phyloP scores from a whole-genome alignment of 2,888 invertebrate species.

The Drymonia ruficornis region DNA sequence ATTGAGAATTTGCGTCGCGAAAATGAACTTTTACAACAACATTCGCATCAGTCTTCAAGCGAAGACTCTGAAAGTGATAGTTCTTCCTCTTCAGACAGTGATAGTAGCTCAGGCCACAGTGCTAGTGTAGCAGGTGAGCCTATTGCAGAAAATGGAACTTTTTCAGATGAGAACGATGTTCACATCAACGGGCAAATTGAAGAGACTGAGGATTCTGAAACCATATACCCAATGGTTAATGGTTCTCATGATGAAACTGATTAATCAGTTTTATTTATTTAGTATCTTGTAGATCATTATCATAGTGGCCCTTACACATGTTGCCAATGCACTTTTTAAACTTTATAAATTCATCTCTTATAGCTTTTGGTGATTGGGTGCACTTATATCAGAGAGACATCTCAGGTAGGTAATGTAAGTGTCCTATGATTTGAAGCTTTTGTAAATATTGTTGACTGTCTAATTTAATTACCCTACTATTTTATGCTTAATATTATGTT shows the following conservation, averaged over 20 bases:
- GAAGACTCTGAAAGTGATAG: slow-evolving; percentile 87
- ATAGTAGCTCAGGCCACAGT: slow-evolving; percentile 74
- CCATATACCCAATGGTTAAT: slow-evolving; percentile 61
- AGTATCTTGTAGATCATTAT: neutral
- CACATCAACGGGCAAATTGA: slow-evolving; percentile 54
- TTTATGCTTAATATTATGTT: slow-evolving; percentile 24
- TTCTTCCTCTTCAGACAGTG: slow-evolving; percentile 78
- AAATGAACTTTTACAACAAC: slow-evolving; percentile 84
- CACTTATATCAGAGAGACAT: too few relatives aligned
- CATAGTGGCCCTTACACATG: too few relatives aligned
- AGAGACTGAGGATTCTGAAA: slow-evolving; percentile 47
- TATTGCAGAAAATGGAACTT: slow-evolving; percentile 35
- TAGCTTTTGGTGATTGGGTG: too few relatives aligned
- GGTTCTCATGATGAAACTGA: slow-evolving; percentile 67
- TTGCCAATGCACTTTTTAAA: too few relatives aligned
- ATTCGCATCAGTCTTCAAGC: slow-evolving; percentile 68
- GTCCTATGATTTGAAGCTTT: slow-evolving; percentile 11
- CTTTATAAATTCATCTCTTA: too few relatives aligned
- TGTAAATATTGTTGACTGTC: slow-evolving; percentile 26
- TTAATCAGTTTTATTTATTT: slow-evolving; percentile 23
- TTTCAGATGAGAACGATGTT: slow-evolving; percentile 41
- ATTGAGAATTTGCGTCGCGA: slow-evolving; percentile 87
- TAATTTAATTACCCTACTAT: too few relatives aligned
- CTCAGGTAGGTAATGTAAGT: neutral
- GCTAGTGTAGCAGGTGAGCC: slow-evolving; percentile 44